These are phyloP conservation scores for Tragelaphus strepsiceros DNA, from an alignment of 2,113 vertebrate genomes.

Conservation along the genomic window DNA sequence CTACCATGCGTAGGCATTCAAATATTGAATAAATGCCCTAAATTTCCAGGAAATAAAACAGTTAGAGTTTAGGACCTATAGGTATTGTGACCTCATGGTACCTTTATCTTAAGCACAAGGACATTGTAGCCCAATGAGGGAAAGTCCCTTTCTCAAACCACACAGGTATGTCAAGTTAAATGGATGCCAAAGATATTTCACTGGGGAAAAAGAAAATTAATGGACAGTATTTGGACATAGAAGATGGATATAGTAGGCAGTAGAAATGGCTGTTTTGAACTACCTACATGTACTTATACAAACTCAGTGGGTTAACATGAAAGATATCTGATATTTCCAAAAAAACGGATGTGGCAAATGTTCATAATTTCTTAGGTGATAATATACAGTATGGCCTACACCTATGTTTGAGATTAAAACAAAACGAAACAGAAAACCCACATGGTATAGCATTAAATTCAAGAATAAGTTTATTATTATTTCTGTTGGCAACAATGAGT, in stretches of 20 bases:
- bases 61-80: not conserved
- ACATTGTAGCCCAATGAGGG: not conserved
- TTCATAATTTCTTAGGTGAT: not conserved
- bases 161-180: not conserved
- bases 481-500: conserved; percentile 58
- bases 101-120: not conserved
- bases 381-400: not conserved
- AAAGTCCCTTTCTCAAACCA: not conserved
- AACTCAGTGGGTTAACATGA: not conserved
- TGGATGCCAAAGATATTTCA: not conserved
- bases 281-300: not conserved
- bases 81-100: not conserved
- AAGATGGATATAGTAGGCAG: not conserved
- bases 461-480: conserved; percentile 62
- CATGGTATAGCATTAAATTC: not conserved
- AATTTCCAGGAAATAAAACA: not conserved
- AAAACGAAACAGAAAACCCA: conserved; percentile 46
- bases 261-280: not conserved
- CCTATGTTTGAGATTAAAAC: conserved; percentile 13
- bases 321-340: not conserved
- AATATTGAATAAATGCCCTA: not conserved
- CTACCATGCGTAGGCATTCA: not conserved
- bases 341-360: not conserved
- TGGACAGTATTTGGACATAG: not conserved
- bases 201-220: not conserved